Conservation (phyloP, 2,797 vertebrate genomes). For the Tokudaia tokunoshimensis region DNA sequence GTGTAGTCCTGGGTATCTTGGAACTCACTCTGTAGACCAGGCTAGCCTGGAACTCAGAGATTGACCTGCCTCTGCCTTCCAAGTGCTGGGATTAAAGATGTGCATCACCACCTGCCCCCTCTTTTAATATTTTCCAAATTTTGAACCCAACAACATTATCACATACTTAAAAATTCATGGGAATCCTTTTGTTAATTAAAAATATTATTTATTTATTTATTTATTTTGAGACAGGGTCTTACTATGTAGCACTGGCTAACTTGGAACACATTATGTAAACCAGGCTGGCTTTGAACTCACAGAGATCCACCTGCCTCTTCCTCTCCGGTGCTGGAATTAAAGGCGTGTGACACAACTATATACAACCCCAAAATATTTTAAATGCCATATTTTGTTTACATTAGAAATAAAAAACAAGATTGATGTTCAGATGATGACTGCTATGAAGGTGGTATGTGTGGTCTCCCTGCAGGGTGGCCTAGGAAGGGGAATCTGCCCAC, state of each 20-base stretch:
- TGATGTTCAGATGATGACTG: background rate
- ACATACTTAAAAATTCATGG: background rate
- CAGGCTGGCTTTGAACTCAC: background rate
- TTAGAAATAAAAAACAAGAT: background rate
- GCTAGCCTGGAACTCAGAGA: background rate
- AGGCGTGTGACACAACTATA: background rate
- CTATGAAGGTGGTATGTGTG: background rate
- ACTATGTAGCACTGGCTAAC: background rate
- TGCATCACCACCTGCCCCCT: background rate
- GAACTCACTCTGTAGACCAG: background rate
- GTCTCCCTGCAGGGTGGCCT: background rate
- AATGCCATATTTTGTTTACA: background rate
- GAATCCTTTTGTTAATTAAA: conserved; percentile 23
- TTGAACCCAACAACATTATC: conserved; percentile 31
- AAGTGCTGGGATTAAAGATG: background rate
- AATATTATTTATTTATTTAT: background rate
- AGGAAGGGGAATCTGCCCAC: conserved; percentile 14
- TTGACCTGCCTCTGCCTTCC: background rate
- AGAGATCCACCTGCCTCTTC: background rate
- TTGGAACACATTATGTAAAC: background rate
- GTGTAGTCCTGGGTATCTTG: background rate
- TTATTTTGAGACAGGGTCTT: background rate
- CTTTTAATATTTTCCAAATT: background rate
- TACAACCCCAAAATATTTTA: background rate
- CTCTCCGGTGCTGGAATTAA: background rate